phyloP scores from a whole-genome alignment of 2,888 invertebrate genomes.

The Steinernema scapterisci region DNA sequence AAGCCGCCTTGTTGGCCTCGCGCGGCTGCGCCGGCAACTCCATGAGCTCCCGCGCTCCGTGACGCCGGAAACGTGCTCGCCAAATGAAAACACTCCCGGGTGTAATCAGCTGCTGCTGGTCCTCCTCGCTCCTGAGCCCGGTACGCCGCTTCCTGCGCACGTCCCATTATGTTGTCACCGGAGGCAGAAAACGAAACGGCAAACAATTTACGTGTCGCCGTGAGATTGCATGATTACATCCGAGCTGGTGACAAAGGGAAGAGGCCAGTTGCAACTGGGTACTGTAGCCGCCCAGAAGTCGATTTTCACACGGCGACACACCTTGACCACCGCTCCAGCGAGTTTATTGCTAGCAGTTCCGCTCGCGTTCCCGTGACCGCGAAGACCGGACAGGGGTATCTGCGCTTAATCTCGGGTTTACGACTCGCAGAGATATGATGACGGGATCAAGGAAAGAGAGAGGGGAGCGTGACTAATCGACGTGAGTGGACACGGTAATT shows the following conservation, averaged over 20 bases:
- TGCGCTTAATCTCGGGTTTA: conserved; percentile 24
- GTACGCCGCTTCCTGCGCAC: conserved; percentile 6
- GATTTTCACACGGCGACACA: conserved; percentile 20
- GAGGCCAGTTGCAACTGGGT: conserved; percentile 7
- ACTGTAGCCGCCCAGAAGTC: neutral
- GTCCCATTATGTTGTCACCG: conserved; percentile 27
- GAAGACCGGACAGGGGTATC: neutral
- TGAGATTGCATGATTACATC: conserved; percentile 21
- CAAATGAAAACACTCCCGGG: conserved; percentile 19
- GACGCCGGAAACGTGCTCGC: conserved; percentile 25
- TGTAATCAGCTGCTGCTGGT: conserved; percentile 29
- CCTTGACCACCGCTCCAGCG: conserved; percentile 2
- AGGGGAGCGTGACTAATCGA: conserved; percentile 7
- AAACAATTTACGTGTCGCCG: conserved; percentile 32
- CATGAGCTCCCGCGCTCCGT: neutral
- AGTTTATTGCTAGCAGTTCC: conserved; percentile 24
- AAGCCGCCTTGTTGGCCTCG: conserved; percentile 18
- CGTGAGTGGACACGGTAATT: conserved; percentile 19
- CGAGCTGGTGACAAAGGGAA: neutral
- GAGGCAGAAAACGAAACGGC: conserved; percentile 4
- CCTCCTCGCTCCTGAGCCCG: too few species aligned
- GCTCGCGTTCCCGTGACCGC: conserved; percentile 26
- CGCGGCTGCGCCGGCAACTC: neutral
- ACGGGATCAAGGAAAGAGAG: neutral
- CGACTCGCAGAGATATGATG: neutral